These are phyloP conservation scores for Acronicta leporina DNA, from an alignment of 2,888 invertebrate species.

Conservation along the genomic window DNA sequence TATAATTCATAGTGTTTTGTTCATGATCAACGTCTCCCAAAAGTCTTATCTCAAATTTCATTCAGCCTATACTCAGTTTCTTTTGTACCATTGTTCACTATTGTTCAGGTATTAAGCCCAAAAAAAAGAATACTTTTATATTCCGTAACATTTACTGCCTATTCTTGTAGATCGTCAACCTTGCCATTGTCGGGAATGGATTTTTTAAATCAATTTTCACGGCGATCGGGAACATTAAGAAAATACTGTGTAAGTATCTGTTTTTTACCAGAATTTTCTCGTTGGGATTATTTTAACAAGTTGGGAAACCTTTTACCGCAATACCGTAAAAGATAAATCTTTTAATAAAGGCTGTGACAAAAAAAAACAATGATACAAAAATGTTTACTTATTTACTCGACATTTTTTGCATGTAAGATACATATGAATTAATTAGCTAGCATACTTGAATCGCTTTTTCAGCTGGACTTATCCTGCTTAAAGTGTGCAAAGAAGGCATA, in stretches of 20 bases:
- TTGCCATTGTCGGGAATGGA: constrained; percentile 21
- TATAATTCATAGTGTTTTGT: no score
- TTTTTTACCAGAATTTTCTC: constrained; percentile 7
- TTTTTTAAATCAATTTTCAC: constrained; percentile 21
- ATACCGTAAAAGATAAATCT: constrained; percentile 17
- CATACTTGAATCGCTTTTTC: no score
- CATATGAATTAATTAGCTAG: no score
- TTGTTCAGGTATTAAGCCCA: constrained; percentile 21
- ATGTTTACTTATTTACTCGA: not conserved
- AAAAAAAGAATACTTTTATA: constrained; percentile 35
- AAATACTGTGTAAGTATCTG: constrained; percentile 13
- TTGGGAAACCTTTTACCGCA: constrained; percentile 32
- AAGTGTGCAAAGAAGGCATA: no score
- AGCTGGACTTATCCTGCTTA: no score
- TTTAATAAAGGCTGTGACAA: constrained; percentile 15
- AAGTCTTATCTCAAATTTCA: constrained; percentile 19
- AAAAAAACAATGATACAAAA: constrained; percentile 24
- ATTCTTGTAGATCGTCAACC: constrained; percentile 32
- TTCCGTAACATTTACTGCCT: constrained; percentile 27
- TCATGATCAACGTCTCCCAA: no score
- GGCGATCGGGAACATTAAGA: constrained; percentile 9
- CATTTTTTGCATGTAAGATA: no score
- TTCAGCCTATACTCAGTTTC: constrained; percentile 20
- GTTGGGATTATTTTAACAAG: constrained; percentile 21
- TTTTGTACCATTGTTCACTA: constrained; percentile 32